Evolutionary conservation across 2,113 vertebrate species (phyloP).

Genomic region (Pyxicephalus adspersus): DNA sequence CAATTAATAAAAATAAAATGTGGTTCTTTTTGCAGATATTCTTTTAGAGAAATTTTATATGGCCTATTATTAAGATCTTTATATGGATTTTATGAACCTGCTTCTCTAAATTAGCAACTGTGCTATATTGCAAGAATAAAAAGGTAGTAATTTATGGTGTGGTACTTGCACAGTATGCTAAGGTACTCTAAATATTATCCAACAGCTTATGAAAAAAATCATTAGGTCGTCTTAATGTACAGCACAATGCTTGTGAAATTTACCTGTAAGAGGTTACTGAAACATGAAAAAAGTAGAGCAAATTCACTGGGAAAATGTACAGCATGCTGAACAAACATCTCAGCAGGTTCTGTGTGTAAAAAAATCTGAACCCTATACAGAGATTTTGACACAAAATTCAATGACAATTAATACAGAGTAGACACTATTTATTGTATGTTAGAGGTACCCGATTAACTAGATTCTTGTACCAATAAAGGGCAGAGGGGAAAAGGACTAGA

Average conservation of each 20-base stretch:
- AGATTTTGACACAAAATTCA: no score
- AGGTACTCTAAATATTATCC: constrained; percentile 3
- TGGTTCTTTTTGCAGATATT: constrained; percentile 33
- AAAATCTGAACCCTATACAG: no score
- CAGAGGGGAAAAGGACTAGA: no score
- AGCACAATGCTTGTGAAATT: not conserved
- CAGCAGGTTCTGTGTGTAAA: no score
- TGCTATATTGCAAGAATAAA: constrained; percentile 11
- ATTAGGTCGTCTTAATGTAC: not conserved
- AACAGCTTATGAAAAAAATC: not conserved
- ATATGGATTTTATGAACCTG: constrained; percentile 51
- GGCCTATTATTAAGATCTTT: constrained; percentile 34
- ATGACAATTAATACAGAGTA: no score
- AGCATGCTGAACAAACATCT: no score
- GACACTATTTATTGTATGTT: no score
- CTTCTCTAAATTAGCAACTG: constrained; percentile 8
- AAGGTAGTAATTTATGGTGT: constrained; percentile 24
- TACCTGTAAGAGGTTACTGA: no score
- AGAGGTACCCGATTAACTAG: no score
- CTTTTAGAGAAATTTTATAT: constrained; percentile 37
- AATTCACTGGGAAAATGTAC: no score
- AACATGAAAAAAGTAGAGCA: no score
- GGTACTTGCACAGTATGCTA: not conserved
- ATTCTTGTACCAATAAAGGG: no score
- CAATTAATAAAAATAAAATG: constrained; percentile 52